Base-by-base conservation (phyloP, 2,113 vertebrate genomes). In the Chiloscyllium plagiosum region DNA sequence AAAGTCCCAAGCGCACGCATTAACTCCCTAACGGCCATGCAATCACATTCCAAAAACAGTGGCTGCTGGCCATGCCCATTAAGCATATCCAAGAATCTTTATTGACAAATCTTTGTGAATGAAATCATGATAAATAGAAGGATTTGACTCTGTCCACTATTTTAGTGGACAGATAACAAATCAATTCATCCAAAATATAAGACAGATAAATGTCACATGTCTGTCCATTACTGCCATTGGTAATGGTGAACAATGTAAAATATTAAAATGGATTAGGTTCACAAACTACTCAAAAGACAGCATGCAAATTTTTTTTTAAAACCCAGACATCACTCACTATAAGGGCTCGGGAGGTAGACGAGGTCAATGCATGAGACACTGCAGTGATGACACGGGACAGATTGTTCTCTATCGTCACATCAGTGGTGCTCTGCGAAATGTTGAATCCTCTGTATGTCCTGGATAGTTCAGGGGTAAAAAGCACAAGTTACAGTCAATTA, bases 371-470 rank as follows among this genome's bases (percentile, higher is more conserved):
- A 0, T 99, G 99, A 61, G 98, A 99, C 96, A 99, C 97, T 0
- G 98, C 98, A 0, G 98, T 98, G 78, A 99, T 97, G 52, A 99
- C 98, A 94, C 99, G 98, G 2, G 99, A 99, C 85, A 99, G 97
- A 96, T 99, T 99, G 97, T 99, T 99, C 96, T 99, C 99, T 97
- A 99, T 89, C 15, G 98, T 99, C 96, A 99, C 97, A 47, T 99
- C 99, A 15, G 99, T 97, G 92, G 98, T 97, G 66, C 97, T 96
- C 76, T 97, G 98, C 13, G 98, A 97, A 87, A 99, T 97, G 96
- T 96, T 99, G 97, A 98, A 99, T 65, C 99, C 99, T 97, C 99
- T 98, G 29, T 99, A 99, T 0, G 98, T 98, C 97, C 99, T 99
- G 97, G 47, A 61, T 96, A 56, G 96, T 96, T 94, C 26, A 86